A percentile compares a stretch with the other conserved stretches of the same genome.
phyloP scores from a whole-genome alignment of 92 coral and sea anemone genomes.

The Siderastrea radians region DNA sequence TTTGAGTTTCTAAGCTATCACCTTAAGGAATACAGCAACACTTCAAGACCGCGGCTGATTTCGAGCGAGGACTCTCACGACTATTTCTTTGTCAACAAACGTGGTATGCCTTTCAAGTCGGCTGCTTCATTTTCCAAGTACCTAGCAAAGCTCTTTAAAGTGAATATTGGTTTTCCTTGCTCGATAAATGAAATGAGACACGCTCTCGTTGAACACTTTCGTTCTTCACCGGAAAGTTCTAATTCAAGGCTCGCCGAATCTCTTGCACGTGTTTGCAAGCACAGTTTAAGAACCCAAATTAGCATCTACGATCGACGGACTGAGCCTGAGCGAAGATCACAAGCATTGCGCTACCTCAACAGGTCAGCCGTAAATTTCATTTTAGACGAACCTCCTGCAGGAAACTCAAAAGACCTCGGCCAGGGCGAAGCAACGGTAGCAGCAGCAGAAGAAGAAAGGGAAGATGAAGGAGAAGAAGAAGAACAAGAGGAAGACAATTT shows the following conservation, averaged over 20 bases:
- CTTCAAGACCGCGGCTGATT: background rate
- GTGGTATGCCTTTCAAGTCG: background rate
- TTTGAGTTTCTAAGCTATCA: too few species aligned
- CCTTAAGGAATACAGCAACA: background rate
- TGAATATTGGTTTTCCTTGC: background rate
- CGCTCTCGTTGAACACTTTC: background rate
- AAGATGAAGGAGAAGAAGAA: too few species aligned
- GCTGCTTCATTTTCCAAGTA: background rate
- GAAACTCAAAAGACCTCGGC: background rate
- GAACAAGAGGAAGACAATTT: background rate
- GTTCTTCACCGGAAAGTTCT: background rate
- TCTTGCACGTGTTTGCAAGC: slow-evolving; percentile 9
- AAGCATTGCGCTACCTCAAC: too few species aligned
- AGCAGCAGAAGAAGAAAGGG: too few species aligned
- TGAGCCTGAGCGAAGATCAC: background rate
- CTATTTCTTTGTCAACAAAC: background rate
- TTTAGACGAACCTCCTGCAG: background rate
- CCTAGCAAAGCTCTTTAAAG: background rate
- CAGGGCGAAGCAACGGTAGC: too few species aligned
- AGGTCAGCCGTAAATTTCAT: background rate
- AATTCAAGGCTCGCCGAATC: background rate
- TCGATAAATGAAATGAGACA: background rate
- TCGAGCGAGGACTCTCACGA: background rate
- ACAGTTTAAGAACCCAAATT: background rate
- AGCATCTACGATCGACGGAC: background rate